These are phyloP conservation scores for Hexactinellida sp. DNA, from an alignment of 37 sponge, comb jelly and placozoan species.

Conservation along the genomic window DNA sequence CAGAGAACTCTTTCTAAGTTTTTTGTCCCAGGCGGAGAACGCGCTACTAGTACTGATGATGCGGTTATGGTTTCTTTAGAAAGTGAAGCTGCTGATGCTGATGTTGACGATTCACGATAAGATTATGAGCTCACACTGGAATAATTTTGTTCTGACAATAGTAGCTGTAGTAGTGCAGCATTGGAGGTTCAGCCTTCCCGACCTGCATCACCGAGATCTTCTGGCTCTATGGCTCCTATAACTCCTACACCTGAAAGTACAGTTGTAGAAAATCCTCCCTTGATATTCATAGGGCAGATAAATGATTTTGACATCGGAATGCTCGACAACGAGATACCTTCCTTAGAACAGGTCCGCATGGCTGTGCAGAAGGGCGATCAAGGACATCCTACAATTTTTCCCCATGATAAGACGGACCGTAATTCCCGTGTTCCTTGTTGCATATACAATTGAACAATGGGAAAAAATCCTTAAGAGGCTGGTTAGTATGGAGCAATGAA, in stretches of 20 bases:
- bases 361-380: not conserved
- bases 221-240: not conserved
- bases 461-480: not conserved
- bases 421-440: slow-evolving; percentile 4
- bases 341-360: not conserved
- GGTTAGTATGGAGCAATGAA: not conserved
- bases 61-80: slow-evolving; percentile 8
- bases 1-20: not conserved
- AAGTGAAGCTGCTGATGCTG: not conserved
- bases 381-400: not conserved
- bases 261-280: not conserved
- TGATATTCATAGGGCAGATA: not conserved
- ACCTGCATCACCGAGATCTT: not conserved
- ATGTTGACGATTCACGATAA: not conserved
- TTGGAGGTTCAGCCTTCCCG: not conserved
- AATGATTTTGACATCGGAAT: not conserved
- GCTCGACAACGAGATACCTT: not conserved
- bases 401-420: not conserved
- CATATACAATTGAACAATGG: slow-evolving; percentile 10
- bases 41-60: not conserved
- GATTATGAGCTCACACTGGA: not conserved
- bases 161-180: not conserved
- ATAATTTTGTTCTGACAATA: not conserved
- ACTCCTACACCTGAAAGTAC: not conserved
- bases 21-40: not conserved